Evolutionary conservation across 2,888 invertebrate species (phyloP).

Genomic region (Polydrusus tereticollis): DNA sequence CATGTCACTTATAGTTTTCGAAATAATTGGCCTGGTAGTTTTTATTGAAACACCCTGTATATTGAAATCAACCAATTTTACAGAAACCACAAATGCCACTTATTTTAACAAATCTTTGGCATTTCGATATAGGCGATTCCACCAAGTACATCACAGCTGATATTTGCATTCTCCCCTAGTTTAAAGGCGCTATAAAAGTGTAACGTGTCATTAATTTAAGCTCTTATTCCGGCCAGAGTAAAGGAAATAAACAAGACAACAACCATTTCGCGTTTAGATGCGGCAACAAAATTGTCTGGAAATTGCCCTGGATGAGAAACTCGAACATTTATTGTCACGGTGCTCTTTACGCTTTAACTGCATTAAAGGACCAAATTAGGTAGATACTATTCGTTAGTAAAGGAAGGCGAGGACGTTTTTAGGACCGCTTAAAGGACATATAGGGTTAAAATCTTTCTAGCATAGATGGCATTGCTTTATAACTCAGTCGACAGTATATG

Average conservation of each 20-base stretch:
- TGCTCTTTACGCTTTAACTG: background rate
- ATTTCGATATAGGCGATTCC: background rate
- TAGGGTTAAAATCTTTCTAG: too few species aligned
- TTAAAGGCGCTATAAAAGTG: conserved; percentile 25
- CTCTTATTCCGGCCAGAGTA: conserved; percentile 37
- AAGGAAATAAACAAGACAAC: conserved; percentile 41
- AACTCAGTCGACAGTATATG: too few species aligned
- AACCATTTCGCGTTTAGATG: conserved; percentile 32
- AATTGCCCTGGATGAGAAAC: conserved; percentile 27
- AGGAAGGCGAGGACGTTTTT: too few species aligned
- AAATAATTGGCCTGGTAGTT: too few species aligned
- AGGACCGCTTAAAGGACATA: too few species aligned
- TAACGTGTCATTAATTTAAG: conserved; percentile 42
- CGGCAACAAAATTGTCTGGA: conserved; percentile 35
- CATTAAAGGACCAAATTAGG: background rate
- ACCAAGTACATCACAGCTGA: conserved; percentile 11
- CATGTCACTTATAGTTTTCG: too few species aligned
- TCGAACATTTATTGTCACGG: conserved; percentile 23
- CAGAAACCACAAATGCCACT: too few species aligned
- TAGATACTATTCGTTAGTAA: too few species aligned
- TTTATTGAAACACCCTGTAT: too few species aligned
- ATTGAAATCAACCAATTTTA: too few species aligned
- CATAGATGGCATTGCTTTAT: too few species aligned
- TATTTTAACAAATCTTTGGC: background rate
- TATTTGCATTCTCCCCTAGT: conserved; percentile 21